A percentile compares a stretch with the other conserved stretches of the same genome.
These are phyloP conservation scores for Patella pellucida DNA, from an alignment of 2,888 invertebrate genomes.

Conservation along the genomic window DNA sequence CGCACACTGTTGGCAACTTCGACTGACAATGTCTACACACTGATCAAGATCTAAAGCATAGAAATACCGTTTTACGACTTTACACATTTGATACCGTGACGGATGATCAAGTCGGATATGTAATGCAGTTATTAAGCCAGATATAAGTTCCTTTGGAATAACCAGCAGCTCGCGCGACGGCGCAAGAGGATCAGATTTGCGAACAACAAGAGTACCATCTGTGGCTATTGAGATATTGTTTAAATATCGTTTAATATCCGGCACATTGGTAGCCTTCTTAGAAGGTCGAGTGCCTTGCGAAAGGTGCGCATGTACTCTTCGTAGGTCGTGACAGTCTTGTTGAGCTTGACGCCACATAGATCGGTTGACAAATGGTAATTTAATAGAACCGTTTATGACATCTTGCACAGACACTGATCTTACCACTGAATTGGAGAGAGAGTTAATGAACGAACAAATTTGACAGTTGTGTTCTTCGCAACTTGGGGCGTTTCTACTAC, in stretches of 20 bases:
- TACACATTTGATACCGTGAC: conserved; percentile 24
- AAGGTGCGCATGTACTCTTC: no score
- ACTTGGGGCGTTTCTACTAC: no score
- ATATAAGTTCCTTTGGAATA: conserved; percentile 36
- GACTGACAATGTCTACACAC: conserved; percentile 22
- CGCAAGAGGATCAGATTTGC: conserved; percentile 21
- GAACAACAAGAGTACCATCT: conserved; percentile 33
- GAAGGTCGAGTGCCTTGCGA: no score
- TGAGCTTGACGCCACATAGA: no score
- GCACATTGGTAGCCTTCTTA: neutral
- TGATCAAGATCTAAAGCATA: conserved; percentile 40
- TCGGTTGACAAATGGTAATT: no score
- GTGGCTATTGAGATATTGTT: conserved; percentile 19
- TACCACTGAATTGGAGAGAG: no score
- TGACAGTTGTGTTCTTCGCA: no score
- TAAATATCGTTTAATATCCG: conserved; percentile 28
- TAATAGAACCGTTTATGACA: no score
- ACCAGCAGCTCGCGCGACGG: conserved; percentile 35
- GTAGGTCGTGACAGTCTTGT: no score
- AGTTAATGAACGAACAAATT: no score
- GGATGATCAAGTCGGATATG: conserved; percentile 41
- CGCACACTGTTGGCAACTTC: conserved; percentile 28
- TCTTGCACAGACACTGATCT: no score
- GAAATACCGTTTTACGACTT: conserved; percentile 32
- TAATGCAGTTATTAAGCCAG: conserved; percentile 38